These are phyloP conservation scores for Pseudachorutes palmiensis DNA, from an alignment of 1,140 invertebrate species.

Conservation along the genomic window DNA sequence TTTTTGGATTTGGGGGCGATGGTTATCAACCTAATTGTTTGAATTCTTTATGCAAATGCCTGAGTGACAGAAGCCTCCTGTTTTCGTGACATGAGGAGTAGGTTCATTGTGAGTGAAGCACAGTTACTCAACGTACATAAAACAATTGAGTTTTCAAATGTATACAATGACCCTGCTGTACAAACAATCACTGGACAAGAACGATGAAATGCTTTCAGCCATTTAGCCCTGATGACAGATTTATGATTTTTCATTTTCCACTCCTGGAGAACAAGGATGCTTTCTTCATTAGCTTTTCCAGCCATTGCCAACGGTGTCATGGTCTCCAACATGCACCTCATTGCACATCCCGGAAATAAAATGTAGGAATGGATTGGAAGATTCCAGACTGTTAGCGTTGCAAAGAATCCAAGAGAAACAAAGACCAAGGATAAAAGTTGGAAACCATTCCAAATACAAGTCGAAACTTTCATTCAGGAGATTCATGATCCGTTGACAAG, in stretches of 20 bases:
- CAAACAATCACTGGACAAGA: constrained; percentile 4
- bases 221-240: neutral
- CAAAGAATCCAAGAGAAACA: neutral
- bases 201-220: neutral
- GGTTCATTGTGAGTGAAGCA: constrained; percentile 6
- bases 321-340: constrained; percentile 7
- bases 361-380: neutral
- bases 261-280: neutral
- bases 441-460: neutral
- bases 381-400: neutral
- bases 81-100: constrained; percentile 12
- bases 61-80: no score
- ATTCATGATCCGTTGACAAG: neutral
- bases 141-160: constrained; percentile 18
- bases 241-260: neutral
- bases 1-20: no score
- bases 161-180: constrained; percentile 17
- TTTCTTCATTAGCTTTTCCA: constrained; percentile 7
- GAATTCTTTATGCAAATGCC: no score
- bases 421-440: neutral
- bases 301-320: constrained; percentile 11
- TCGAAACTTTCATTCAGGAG: constrained; percentile 3
- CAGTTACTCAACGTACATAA: constrained; percentile 16
- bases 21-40: no score
- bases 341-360: constrained; percentile 11